Evolutionary conservation across 2,113 vertebrate genomes (phyloP), one percentile per base, ranked within the genome.

Genomic region (Pundamilia nyererei): DNA sequence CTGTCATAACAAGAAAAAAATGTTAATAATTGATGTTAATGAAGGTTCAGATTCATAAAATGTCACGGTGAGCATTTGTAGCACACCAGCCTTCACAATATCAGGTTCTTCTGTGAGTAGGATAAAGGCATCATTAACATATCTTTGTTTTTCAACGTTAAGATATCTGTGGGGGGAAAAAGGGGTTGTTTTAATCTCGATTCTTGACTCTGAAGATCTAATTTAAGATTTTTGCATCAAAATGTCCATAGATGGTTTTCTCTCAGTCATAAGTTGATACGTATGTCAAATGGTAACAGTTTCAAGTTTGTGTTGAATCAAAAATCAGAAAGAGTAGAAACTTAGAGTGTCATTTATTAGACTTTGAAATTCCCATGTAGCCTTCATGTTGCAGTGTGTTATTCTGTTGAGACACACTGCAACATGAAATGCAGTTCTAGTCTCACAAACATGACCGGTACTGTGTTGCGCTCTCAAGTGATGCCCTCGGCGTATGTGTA

Each of bases 121-220:
- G n/a, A 65, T 38, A 10, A 47, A 17, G 9, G 4, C 42, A 29
- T 29, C 42, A 0, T 77, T 31, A 31, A 31, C 6, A 49, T 2
- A 7, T 0, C 42, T 75, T 47, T 75, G 24, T 6, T 75, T 75
- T 75, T 47, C 2, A 17, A 45, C 3, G 0, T 8, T 19, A 47
- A 51, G 51, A 77, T 49, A 49, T 5, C 6, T 31, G 42, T 17
- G 42, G 14, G 40, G 21, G 21, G 12, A 0, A 1, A 1, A 33
- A 17, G 2, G n/a, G 38, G 0, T 42, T 17, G 29, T 47, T 49
- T 75, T 19, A 7, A 9, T 29, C 14, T 75, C 0, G 3, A 31
- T 49, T 47, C 70, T 47, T 5, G 2, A 49, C 24, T 47, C 40
- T 19, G 42, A 75, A 11, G 68, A 47, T 26, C 26, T 5, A 4